Base-by-base conservation (phyloP, 1,140 invertebrate genomes). In the Aradophagus sp. region DNA sequence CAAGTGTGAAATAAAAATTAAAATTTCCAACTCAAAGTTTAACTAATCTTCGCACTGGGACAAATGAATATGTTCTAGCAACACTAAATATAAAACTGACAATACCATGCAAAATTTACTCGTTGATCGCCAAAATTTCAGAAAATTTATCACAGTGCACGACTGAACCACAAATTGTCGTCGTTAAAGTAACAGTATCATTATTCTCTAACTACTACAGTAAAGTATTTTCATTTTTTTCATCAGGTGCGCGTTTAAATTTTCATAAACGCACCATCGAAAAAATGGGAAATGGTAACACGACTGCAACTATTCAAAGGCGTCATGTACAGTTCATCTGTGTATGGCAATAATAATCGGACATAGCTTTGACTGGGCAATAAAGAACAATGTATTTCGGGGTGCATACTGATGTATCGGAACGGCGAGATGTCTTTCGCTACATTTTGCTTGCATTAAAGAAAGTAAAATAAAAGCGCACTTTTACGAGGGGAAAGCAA, bases 401-500 rank as follows among this genome's bases (percentile, higher is more conserved):
- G 34, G 45, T 26, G 61, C 42, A 65, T 65, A 56, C 27, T 48
- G 45, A 39, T 52, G 15, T 34, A 56, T 17, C 20, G 42, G 17
- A 63, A 35, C 31, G 20, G 38, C 29, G 38, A 35, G 32, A 48
- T 44, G 53, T 52, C 52, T 56, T 38, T 66, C 45, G 45, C 36
- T 67, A 52, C 44, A 44, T 58, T 67, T 67, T 67, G 63, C 53
- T 31, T 42, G 48, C 48, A 41, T 56, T 42, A 56, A 62, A 62
- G 58, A 39, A 69, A 62, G 48, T 48, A 69, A 69, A 69, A 55
- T 61, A 50, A 58, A 62, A 62, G 42, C 50, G 23, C 50, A 32
- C 31, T 63, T 70, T 70, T 58, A 63, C 44, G 58, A 55, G 34
- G 27, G 29, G 36, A 63, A 50, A 52, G 41, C 48, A 55, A 61